Conservation (phyloP, 2,797 vertebrate genomes). For the Neosalanx taihuensis region DNA sequence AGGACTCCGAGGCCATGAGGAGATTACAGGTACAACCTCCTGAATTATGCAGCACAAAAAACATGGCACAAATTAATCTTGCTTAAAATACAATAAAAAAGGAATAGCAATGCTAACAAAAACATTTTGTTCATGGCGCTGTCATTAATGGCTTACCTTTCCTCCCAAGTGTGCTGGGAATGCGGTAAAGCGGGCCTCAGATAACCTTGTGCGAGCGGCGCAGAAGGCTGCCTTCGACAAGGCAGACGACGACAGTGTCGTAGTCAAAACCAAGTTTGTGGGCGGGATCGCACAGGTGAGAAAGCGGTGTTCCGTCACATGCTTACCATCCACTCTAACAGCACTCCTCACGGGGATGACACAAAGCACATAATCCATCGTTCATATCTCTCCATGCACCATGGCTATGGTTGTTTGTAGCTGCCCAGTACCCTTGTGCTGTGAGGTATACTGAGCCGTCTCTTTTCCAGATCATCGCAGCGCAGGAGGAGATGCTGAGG, state of each 20-base stretch:
- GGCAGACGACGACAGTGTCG: slow-evolving; percentile 81
- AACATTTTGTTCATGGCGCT: not conserved
- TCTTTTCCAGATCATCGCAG: slow-evolving; percentile 87
- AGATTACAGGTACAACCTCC: slow-evolving; percentile 79
- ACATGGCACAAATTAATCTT: no score
- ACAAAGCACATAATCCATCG: not conserved
- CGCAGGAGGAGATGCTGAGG: slow-evolving; percentile 98
- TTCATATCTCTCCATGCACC: not conserved
- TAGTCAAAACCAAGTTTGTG: slow-evolving; percentile 89
- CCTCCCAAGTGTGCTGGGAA: slow-evolving; percentile 80
- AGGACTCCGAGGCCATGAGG: slow-evolving; percentile 89
- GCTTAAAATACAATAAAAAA: no score
- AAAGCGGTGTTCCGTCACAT: not conserved
- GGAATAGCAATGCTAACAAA: no score
- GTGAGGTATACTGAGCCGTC: not conserved
- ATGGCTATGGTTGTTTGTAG: not conserved
- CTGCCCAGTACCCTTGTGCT: not conserved
- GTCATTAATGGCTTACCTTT: not conserved
- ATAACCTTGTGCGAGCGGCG: slow-evolving; percentile 86
- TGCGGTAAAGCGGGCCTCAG: slow-evolving; percentile 86
- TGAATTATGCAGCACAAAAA: not conserved
- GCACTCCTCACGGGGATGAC: no score
- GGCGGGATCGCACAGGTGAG: slow-evolving; percentile 89
- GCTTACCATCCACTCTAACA: not conserved
- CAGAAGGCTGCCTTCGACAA: slow-evolving; percentile 89